These are phyloP conservation scores for Pristis pectinata DNA, from an alignment of 2,797 vertebrate genomes.

Conservation along the genomic window DNA sequence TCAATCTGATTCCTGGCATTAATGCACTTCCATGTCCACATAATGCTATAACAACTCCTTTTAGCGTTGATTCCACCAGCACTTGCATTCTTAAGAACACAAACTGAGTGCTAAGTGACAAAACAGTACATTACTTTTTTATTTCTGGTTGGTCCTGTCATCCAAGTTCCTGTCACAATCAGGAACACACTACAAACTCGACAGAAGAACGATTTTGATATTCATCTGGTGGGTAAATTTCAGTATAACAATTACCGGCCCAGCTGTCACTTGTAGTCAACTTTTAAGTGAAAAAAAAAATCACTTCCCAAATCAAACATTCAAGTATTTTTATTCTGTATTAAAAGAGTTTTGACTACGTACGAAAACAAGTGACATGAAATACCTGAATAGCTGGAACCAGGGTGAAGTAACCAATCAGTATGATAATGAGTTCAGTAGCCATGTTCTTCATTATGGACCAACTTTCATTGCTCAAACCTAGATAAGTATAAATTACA, in stretches of 20 bases:
- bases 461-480: slow-evolving; percentile 95
- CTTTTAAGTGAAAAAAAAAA: not conserved
- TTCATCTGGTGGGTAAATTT: not conserved
- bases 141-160: too few species aligned
- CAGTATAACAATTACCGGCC: not conserved
- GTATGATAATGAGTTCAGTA: slow-evolving; percentile 89
- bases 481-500: slow-evolving; percentile 50
- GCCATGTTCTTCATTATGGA: slow-evolving; percentile 99
- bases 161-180: not conserved
- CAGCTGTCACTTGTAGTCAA: not conserved
- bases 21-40: too few species aligned
- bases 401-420: slow-evolving; percentile 94
- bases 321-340: not conserved
- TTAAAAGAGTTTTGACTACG: not conserved
- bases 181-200: not conserved
- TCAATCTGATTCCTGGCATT: too few species aligned
- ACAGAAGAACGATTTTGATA: not conserved
- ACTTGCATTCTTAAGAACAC: too few species aligned
- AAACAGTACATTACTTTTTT: too few species aligned
- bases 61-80: too few species aligned
- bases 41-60: too few species aligned
- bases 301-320: not conserved
- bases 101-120: too few species aligned
- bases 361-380: too few species aligned
- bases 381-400: slow-evolving; percentile 94